Base-by-base conservation (phyloP, 2,113 vertebrate species). In the Chitala chitala region DNA sequence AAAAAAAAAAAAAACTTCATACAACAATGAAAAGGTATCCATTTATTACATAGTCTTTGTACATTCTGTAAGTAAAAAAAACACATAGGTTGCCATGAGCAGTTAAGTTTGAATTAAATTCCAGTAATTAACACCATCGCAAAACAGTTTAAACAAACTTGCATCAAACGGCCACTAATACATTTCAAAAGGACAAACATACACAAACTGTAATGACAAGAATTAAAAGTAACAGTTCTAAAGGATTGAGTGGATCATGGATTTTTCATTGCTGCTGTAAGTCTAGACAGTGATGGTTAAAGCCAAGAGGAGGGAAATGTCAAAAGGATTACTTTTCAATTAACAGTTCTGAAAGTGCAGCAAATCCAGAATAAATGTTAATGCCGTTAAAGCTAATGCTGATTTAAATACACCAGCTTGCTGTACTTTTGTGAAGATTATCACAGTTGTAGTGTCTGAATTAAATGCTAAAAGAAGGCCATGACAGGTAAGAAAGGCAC, bases 21-120 rank as follows among this genome's bases (percentile, higher is more conserved):
- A n/a, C n/a, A n/a, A n/a, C n/a, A n/a, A n/a, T n/a, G n/a, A n/a
- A n/a, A n/a, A n/a, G n/a, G n/a, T 8, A 51, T 51, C 20, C 48
- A 13, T 48, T 48, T 29, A 10, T 48, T 65, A 38, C 63, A 9
- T n/a, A 46, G 22, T 68, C 40, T 66, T 44, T 40, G 36, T n/a
- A 68, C 64, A 48, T 68, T 29, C 33, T 38, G 42, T 46, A 20
- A 46, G 40, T 22, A 66, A 64, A 38, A 64, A 68, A n/a, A n/a
- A 22, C 48, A 8, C 12, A 48, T 8, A 48, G 46, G 8, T 8
- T 48, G 5, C 8, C 46, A 7, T 48, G 46, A n/a, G 8, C 46
- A 48, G 48, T 42, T 68, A 42, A 46, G 24, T 46, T 24, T 38
- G 2, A 51, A 51, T 3, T 48, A 13, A 13, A 15, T 51, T 51